phyloP scores from a whole-genome alignment of 2,113 vertebrate species.

The Indicator indicator region DNA sequence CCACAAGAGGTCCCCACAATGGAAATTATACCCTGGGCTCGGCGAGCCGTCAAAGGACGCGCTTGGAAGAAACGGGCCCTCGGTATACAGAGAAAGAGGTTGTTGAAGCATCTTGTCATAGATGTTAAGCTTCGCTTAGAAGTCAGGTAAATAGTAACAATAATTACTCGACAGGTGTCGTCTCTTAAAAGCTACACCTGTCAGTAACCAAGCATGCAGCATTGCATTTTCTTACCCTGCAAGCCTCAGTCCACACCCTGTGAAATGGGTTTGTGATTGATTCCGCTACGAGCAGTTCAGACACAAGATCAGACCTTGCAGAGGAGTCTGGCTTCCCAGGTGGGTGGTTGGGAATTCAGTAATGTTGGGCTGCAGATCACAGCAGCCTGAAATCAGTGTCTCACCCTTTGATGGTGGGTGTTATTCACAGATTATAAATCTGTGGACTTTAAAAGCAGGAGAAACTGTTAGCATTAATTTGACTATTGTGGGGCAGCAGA shows the following conservation, averaged over 20 bases:
- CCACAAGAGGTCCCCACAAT: slow-evolving; percentile 31
- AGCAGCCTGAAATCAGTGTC: neutral
- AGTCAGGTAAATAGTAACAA: neutral
- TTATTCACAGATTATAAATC: neutral
- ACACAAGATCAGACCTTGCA: neutral
- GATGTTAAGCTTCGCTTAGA: neutral
- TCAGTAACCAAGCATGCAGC: neutral
- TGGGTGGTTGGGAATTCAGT: neutral
- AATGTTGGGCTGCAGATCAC: neutral
- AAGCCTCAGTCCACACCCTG: fast-evolving
- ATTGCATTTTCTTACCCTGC: neutral
- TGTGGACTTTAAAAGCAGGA: neutral
- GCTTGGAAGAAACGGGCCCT: neutral
- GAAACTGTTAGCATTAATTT: neutral
- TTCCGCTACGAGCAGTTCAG: neutral
- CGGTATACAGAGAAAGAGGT: neutral
- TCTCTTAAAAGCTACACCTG: neutral
- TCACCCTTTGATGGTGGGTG: neutral
- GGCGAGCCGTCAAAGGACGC: neutral
- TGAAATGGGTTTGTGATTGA: neutral
- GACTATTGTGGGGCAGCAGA: neutral
- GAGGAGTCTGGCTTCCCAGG: neutral
- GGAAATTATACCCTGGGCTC: too few species aligned
- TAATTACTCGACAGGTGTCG: neutral
- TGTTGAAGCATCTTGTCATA: neutral